phyloP scores from a whole-genome alignment of 2,888 invertebrate species.

The Apodemia duryi region DNA sequence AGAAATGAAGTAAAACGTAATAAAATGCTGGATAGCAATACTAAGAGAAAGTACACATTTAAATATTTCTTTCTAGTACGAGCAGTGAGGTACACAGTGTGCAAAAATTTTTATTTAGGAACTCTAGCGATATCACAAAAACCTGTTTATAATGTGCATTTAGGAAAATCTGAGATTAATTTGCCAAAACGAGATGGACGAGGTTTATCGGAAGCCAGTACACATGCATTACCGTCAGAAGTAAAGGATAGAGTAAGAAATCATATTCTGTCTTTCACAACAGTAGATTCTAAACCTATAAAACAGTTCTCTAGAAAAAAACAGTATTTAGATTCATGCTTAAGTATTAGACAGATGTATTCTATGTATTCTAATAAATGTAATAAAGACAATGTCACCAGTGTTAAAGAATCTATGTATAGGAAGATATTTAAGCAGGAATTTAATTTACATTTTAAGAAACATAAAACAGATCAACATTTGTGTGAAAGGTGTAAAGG shows the following conservation, averaged over 20 bases:
- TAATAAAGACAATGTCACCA: slow-evolving; percentile 42
- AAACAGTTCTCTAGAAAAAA: slow-evolving; percentile 59
- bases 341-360: slow-evolving; percentile 64
- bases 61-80: slow-evolving; percentile 65
- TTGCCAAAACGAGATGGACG: slow-evolving; percentile 68
- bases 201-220: slow-evolving; percentile 56
- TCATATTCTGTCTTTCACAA: slow-evolving; percentile 57
- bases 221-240: slow-evolving; percentile 54
- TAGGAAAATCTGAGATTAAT: slow-evolving; percentile 63
- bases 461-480: slow-evolving; percentile 42
- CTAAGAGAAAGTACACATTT: slow-evolving; percentile 57
- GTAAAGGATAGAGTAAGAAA: slow-evolving; percentile 58
- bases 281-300: slow-evolving; percentile 54
- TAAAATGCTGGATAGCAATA: slow-evolving; percentile 38
- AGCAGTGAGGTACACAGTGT: slow-evolving; percentile 55
- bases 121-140: slow-evolving; percentile 70
- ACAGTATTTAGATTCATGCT: slow-evolving; percentile 52
- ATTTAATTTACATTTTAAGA: slow-evolving; percentile 63
- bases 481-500: slow-evolving; percentile 62
- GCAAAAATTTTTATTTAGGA: slow-evolving; percentile 69
- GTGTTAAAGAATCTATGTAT: slow-evolving; percentile 70
- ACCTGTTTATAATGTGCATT: slow-evolving; percentile 69
- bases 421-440: slow-evolving; percentile 67
- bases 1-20: slow-evolving; percentile 49
- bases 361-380: slow-evolving; percentile 57